Percentiles rank a stretch among this genome's conserved stretches.
Evolutionary conservation across 1,140 invertebrate genomes (phyloP).

Genomic region (Lepidurus apus): DNA sequence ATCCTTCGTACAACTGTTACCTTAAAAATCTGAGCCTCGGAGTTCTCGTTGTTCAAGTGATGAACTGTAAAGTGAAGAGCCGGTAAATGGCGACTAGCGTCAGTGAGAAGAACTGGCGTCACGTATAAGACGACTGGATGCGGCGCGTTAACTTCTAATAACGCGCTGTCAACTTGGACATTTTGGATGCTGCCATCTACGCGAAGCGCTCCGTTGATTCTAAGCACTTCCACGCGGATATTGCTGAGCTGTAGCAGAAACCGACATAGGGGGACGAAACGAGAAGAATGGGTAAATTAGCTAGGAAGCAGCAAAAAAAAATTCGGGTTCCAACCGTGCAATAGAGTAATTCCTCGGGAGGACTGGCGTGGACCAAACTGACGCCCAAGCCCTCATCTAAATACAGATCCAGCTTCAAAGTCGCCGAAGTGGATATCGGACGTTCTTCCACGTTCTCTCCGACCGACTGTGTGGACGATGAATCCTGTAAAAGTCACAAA

Average conservation of each 20-base stretch:
- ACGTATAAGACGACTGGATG: slow-evolving; percentile 77
- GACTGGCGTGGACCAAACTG: slow-evolving; percentile 35
- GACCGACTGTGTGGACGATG: not conserved
- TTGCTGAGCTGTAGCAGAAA: not conserved
- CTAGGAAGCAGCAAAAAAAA: not conserved
- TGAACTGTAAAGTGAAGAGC: slow-evolving; percentile 48
- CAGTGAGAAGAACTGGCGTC: slow-evolving; percentile 46
- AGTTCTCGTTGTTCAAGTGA: slow-evolving; percentile 39
- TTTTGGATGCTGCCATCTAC: slow-evolving; percentile 64
- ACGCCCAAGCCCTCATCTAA: slow-evolving; percentile 36
- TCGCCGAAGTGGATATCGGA: not conserved
- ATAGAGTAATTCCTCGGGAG: slow-evolving; percentile 28
- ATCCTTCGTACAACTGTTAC: slow-evolving; percentile 42
- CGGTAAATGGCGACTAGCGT: slow-evolving; percentile 44
- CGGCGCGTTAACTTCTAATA: slow-evolving; percentile 64
- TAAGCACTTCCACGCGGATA: slow-evolving; percentile 26
- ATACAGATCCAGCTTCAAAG: slow-evolving; percentile 25
- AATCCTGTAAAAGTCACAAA: not conserved
- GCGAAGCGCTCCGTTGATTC: not conserved
- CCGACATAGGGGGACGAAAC: not conserved
- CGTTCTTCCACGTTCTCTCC: not conserved
- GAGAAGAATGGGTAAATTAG: not conserved
- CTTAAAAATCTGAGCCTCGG: slow-evolving; percentile 70
- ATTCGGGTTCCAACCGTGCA: slow-evolving; percentile 22
- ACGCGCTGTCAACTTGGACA: slow-evolving; percentile 86